These are phyloP conservation scores for Anagrus nilaparvatae DNA, from an alignment of 1,140 invertebrate species.

Conservation along the genomic window DNA sequence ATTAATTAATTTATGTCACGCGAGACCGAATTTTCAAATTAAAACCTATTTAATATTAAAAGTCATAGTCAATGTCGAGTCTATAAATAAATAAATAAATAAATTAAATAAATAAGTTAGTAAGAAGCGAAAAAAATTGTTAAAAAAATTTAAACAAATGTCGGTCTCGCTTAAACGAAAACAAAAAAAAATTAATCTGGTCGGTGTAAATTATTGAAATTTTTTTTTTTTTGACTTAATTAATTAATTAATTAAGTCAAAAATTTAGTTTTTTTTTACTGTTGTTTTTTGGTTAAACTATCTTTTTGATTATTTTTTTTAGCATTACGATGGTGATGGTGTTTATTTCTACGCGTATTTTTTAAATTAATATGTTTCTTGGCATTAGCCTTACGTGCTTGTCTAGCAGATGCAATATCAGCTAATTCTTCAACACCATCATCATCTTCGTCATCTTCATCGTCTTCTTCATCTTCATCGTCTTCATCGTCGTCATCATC, in stretches of 20 bases:
- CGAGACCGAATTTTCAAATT: too few species aligned
- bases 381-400: slow-evolving; percentile 9
- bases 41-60: too few species aligned
- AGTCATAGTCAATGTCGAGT: too few species aligned
- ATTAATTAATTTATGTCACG: too few species aligned
- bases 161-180: too few species aligned
- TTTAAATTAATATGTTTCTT: slow-evolving; percentile 3
- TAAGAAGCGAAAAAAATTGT: too few species aligned
- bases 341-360: not conserved
- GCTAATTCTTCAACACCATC: slow-evolving; percentile 54
- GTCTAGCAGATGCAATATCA: slow-evolving; percentile 42
- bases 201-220: not conserved
- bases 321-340: too few species aligned
- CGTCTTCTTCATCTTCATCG: slow-evolving; percentile 62
- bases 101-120: too few species aligned
- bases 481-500: slow-evolving; percentile 51
- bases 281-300: not conserved
- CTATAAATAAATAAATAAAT: too few species aligned
- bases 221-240: not conserved
- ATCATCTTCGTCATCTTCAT: slow-evolving; percentile 61
- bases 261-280: not conserved
- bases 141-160: too few species aligned
- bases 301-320: not conserved
- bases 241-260: too few species aligned
- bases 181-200: too few species aligned